phyloP scores from a whole-genome alignment of 1,140 invertebrate species.

The Brachionus rubens region DNA sequence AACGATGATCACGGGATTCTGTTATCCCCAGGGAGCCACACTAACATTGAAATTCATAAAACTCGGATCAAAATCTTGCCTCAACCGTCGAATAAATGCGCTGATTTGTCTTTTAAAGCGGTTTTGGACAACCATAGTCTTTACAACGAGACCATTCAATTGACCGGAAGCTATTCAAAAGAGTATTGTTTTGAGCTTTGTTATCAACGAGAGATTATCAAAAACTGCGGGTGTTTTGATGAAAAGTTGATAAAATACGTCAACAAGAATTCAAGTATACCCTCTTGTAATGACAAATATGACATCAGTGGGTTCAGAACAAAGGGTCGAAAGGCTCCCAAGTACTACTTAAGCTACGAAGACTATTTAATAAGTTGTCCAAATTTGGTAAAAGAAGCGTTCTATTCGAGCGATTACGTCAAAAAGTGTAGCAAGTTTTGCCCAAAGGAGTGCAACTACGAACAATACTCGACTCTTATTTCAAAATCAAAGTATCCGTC shows the following conservation, averaged over 20 bases:
- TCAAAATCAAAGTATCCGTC: constrained; percentile 34
- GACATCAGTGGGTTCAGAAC: neutral
- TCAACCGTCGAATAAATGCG: constrained; percentile 16
- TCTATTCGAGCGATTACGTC: constrained; percentile 30
- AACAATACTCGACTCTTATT: neutral
- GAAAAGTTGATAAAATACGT: constrained; percentile 17
- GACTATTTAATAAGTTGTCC: constrained; percentile 35
- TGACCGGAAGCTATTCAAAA: constrained; percentile 10
- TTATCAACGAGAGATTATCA: neutral
- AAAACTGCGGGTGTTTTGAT: constrained; percentile 27
- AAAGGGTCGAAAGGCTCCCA: neutral
- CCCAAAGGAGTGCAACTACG: constrained; percentile 23
- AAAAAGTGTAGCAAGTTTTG: neutral
- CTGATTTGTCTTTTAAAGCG: neutral
- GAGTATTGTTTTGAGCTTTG: constrained; percentile 21
- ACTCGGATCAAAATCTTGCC: constrained; percentile 9
- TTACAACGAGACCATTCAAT: neutral
- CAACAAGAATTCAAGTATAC: neutral
- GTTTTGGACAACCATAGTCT: neutral
- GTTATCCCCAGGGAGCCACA: neutral
- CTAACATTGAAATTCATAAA: constrained; percentile 12
- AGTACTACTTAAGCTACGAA: constrained; percentile 15
- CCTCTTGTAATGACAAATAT: constrained; percentile 35
- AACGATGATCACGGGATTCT: constrained; percentile 12
- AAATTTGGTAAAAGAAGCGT: constrained; percentile 17